Evolutionary conservation across 2,888 invertebrate genomes (phyloP).

Genomic region (Sympetrum striolatum): DNA sequence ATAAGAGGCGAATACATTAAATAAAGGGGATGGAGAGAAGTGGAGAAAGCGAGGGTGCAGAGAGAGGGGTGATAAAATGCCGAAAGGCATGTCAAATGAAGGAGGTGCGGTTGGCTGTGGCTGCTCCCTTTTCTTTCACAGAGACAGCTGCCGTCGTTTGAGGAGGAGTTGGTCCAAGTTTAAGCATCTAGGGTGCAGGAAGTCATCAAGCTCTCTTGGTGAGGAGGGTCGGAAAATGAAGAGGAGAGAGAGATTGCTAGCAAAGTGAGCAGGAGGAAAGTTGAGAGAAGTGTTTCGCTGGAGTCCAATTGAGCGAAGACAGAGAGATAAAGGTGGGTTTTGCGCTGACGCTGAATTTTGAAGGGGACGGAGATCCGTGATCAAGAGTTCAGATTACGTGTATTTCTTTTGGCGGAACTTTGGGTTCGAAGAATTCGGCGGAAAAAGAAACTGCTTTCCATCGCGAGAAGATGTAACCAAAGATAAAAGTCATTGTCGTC

Average conservation of each 20-base stretch:
- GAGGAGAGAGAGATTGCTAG: background rate
- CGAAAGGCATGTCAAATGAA: background rate
- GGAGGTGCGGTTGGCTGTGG: background rate
- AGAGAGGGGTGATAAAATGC: background rate
- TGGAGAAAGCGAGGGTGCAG: background rate
- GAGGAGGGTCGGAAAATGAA: background rate
- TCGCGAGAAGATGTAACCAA: background rate
- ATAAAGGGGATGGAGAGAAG: background rate
- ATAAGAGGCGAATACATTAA: background rate
- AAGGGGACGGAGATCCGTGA: background rate
- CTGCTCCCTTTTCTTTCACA: background rate
- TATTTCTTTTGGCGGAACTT: background rate
- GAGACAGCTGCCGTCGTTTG: conserved; percentile 27
- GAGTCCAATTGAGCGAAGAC: conserved; percentile 31
- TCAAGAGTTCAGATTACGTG: background rate
- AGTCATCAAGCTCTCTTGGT: conserved; percentile 31
- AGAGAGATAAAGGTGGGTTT: conserved; percentile 17
- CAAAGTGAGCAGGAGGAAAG: conserved; percentile 18
- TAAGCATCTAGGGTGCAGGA: conserved; percentile 21
- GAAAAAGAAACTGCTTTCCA: background rate
- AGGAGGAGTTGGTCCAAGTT: conserved; percentile 1
- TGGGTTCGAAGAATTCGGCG: background rate
- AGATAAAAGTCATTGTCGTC: background rate
- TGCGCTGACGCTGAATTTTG: conserved; percentile 13
- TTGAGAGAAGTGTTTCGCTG: conserved; percentile 9